These are phyloP conservation scores for Neotragus moschatus DNA, from an alignment of 2,113 vertebrate species.

Conservation along the genomic window DNA sequence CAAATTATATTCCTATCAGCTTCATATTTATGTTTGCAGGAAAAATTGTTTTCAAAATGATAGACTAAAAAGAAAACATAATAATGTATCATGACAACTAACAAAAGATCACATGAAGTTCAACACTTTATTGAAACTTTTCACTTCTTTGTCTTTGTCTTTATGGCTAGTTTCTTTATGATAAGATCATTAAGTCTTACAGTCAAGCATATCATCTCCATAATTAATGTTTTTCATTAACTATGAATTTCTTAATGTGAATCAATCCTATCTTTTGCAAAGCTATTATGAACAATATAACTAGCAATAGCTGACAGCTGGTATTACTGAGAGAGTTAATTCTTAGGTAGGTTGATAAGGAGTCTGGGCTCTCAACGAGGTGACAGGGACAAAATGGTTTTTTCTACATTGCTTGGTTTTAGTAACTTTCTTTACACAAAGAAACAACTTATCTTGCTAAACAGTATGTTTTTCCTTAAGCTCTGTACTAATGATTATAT, in stretches of 20 bases:
- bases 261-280: neutral
- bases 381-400: neutral
- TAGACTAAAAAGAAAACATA: conserved; percentile 1
- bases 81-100: conserved; percentile 2
- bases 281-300: neutral
- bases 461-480: neutral
- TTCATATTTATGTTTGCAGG: neutral
- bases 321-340: neutral
- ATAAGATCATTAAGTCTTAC: neutral
- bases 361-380: neutral
- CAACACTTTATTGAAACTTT: neutral
- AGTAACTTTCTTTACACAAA: neutral
- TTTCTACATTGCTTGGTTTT: neutral
- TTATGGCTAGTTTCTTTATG: neutral
- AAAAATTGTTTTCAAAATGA: conserved; percentile 41
- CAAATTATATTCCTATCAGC: neutral
- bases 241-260: neutral
- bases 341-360: neutral
- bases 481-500: neutral
- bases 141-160: neutral
- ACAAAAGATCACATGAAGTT: neutral
- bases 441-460: neutral
- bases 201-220: neutral
- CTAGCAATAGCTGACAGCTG: neutral
- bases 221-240: neutral